Evolutionary conservation across 1,140 invertebrate genomes (phyloP).

Genomic region (Drosophila ironensis): DNA sequence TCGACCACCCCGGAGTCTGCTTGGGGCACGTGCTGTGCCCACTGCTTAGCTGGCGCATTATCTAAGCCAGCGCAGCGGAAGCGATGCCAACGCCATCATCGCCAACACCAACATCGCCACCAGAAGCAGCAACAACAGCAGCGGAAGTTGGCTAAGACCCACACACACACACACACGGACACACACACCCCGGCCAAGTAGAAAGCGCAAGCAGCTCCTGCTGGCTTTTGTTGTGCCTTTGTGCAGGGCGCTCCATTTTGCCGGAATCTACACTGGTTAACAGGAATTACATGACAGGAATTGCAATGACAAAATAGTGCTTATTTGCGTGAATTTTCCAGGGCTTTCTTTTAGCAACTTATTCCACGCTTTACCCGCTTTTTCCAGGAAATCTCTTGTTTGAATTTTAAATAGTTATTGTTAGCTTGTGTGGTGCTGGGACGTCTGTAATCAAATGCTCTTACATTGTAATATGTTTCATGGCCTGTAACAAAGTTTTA

Average conservation of each 20-base stretch:
- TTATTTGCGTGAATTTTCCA: no score
- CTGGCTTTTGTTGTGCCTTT: slow-evolving; percentile 25
- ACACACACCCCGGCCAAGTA: background rate
- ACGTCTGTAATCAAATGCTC: background rate
- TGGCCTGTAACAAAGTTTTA: no score
- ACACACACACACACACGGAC: background rate
- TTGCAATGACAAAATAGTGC: no score
- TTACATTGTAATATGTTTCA: no score
- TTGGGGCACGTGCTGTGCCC: slow-evolving; percentile 45
- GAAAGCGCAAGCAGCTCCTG: slow-evolving; percentile 25
- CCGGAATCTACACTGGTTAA: slow-evolving; percentile 25
- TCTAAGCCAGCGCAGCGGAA: slow-evolving; percentile 41
- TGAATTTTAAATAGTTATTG: no score
- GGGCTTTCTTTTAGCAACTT: background rate
- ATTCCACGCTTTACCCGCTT: no score
- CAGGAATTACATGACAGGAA: slow-evolving; percentile 2
- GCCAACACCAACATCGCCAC: slow-evolving; percentile 6
- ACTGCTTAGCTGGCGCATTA: slow-evolving; percentile 44
- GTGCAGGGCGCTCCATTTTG: background rate
- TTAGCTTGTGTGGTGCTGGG: no score
- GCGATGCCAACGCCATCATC: slow-evolving; percentile 36
- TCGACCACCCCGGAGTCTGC: background rate
- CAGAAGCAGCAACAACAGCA: slow-evolving; percentile 7
- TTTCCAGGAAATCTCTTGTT: no score
- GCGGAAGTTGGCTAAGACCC: slow-evolving; percentile 29